Base-by-base conservation (phyloP, 2,113 vertebrate genomes). In the Puntigrus tetrazona region DNA sequence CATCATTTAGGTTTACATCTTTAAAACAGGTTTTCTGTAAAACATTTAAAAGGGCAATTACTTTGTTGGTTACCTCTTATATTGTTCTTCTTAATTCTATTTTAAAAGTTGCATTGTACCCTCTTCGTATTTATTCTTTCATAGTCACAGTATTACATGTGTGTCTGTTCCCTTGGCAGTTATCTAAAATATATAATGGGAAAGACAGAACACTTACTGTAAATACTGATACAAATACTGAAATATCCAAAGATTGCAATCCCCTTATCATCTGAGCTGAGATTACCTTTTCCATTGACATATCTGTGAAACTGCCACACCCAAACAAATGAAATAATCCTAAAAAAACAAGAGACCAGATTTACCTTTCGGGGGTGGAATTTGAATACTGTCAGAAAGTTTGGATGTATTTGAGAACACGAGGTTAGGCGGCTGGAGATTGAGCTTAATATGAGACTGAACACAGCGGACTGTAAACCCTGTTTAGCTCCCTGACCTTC, bases 401-500 rank as follows among this genome's bases (percentile, higher is more conserved):
- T 45, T 50, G 55, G 77, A 78, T 27, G 36, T 31, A 22, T 59
- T 57, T 34, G 55, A 1, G 3, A 63, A 61, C 34, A 13, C 20
- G 34, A 43, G 11, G 57, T 43, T 43, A 36, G 22, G 13, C 36
- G 13, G 38, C 36, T 22, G 38, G 47, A 41, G 25, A n/a, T 4
- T 1, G 11, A 45, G 41, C 20, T 81, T 67, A 81, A 82, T 8
- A 14, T 31, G 4, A 70, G 18, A 81, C 63, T 36, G 41, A 69
- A 55, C 65, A 69, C 77, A 27, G 34, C 20, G 2, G 8, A 34
- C 65, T 70, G 22, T 45, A 67, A 63, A 52, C 72, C 78, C 80
- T 78, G 72, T 85, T 78, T 43, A 63, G 81, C 50, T 84, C 38
- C 63, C 50, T 84, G 81, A 78, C 84, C 65, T 81, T 85, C 80